Evolutionary conservation across 35 echinoderm and acorn worm genomes (phyloP).

Genomic region (Acanthaster planci): DNA sequence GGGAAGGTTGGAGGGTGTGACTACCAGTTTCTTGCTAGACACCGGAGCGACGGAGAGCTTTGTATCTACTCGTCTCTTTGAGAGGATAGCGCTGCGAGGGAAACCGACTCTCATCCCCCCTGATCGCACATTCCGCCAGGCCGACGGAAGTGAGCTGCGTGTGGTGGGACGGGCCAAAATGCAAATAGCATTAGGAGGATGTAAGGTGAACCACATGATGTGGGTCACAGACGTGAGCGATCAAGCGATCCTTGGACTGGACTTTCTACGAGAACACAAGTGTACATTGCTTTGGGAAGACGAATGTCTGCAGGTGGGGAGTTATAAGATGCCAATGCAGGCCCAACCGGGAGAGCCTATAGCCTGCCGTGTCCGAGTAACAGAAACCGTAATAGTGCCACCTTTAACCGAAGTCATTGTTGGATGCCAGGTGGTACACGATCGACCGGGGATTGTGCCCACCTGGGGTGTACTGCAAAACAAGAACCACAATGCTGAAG

Average conservation of each 20-base stretch:
- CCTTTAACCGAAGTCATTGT: neutral
- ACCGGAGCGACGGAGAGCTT: neutral
- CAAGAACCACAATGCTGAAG: neutral
- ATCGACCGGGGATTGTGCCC: conserved; percentile 3
- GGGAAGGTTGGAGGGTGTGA: neutral
- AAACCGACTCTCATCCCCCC: neutral
- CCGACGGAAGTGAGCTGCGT: neutral
- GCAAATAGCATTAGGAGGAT: neutral
- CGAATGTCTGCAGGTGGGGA: neutral
- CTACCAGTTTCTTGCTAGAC: neutral
- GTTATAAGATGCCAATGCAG: neutral
- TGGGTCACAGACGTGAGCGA: conserved; percentile 33
- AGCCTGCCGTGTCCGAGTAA: neutral
- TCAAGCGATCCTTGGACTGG: conserved; percentile 49
- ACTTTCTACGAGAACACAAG: conserved; percentile 28
- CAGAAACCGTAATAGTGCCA: neutral
- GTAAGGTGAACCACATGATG: neutral
- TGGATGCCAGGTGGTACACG: neutral
- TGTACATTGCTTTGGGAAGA: neutral
- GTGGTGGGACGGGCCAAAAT: neutral
- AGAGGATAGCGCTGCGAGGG: neutral
- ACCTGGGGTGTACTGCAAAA: neutral
- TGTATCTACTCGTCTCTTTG: neutral
- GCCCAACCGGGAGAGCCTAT: neutral
- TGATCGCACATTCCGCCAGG: neutral